Evolutionary conservation across 2,797 vertebrate species (phyloP), one percentile per base, ranked within the genome.

Genomic region (Hypotaenidia philippensis): DNA sequence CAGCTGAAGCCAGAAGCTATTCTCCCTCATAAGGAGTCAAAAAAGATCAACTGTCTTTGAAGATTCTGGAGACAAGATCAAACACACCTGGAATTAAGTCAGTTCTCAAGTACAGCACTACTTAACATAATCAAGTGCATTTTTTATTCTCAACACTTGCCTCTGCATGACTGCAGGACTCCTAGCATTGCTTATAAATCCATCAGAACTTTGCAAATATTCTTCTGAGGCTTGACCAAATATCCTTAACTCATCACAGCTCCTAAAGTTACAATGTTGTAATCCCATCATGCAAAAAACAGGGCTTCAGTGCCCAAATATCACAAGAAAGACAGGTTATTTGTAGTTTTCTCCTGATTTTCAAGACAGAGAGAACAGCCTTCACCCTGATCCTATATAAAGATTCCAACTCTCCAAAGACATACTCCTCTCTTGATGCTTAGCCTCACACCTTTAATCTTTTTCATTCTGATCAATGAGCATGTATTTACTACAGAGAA

Each of bases 21-120:
- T 66, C 41, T 44, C 7, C 20, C 36, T 56, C 49, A 16, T 9
- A 84, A 59, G 36, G 85, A 81, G 31, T 85, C 21, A 72, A 68
- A 93, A 74, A 96, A 91, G 57, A 72, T 85, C 81, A 84, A 36
- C 31, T 75, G 61, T 17, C 70, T 95, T 76, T 82, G 74, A 96
- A 71, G 66, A 79, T 89, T 32, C 47, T 61, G 13, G 22, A 90
- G 61, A 45, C 4, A 78, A 89, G 40, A 92, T 60, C 32, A 95
- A 84, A 85, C 0, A 4, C 40, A 88, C 72, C 38, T 89, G 40
- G 49, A 96, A 87, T 65, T 45, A 56, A 94, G 86, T 55, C 34
- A 61, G 34, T 50, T 91, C 77, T 88, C 21, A 80, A 72, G 36
- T 36, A 23, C 15, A 57, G 31, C 38, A 25, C n/a, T 70, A 27